Percentiles rank a stretch among this genome's conserved stretches.
Conservation (phyloP, 2,888 invertebrate genomes). For the Byasa hedistus region DNA sequence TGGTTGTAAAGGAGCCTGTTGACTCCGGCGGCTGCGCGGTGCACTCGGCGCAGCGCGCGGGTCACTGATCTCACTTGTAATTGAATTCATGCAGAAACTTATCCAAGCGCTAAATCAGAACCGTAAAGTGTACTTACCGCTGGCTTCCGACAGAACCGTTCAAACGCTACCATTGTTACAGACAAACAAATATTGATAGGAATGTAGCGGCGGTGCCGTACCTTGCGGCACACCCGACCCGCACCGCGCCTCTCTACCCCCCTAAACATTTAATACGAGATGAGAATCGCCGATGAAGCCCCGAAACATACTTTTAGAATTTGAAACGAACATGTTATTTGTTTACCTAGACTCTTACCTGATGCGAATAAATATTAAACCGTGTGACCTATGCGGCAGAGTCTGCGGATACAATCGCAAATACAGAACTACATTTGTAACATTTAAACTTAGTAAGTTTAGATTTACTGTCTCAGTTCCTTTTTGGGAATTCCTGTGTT, state of each 20-base stretch:
- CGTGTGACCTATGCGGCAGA: background rate
- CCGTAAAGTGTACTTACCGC: constrained; percentile 52
- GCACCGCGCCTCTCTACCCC: no score
- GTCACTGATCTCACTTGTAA: constrained; percentile 51
- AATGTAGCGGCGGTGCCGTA: constrained; percentile 35
- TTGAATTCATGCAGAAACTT: constrained; percentile 67
- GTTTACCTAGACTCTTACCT: background rate
- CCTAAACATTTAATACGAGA: constrained; percentile 39
- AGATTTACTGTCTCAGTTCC: no score
- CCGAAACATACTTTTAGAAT: constrained; percentile 31
- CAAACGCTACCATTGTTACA: constrained; percentile 44
- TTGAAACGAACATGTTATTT: background rate
- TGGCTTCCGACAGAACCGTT: constrained; percentile 45
- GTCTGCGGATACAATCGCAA: constrained; percentile 1
- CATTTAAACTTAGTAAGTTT: no score
- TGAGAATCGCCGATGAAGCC: constrained; percentile 41
- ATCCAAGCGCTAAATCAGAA: constrained; percentile 66
- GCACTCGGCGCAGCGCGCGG: constrained; percentile 41
- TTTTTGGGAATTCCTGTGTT: no score
- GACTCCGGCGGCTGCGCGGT: no score
- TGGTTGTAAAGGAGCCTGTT: no score
- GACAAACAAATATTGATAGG: constrained; percentile 43
- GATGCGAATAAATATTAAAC: constrained; percentile 9
- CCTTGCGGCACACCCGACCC: constrained; percentile 41
- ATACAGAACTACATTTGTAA: background rate